Percentiles rank a stretch among this genome's conserved stretches.
phyloP scores from a whole-genome alignment of 2,888 invertebrate species.

The Bellardia bayeri region DNA sequence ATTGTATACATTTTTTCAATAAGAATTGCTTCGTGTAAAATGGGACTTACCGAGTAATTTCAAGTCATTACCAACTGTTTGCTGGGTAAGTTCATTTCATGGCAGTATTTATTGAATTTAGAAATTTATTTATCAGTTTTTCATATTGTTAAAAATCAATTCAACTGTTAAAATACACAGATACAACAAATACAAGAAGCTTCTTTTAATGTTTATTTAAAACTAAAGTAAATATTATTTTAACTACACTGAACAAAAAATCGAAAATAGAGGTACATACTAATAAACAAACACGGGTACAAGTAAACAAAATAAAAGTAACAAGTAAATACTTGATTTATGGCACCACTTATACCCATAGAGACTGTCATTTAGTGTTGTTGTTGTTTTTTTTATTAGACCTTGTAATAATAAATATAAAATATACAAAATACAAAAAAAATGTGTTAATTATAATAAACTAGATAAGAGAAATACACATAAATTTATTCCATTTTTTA shows the following conservation, averaged over 20 bases:
- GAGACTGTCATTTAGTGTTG: background rate
- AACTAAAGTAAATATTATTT: constrained; percentile 28
- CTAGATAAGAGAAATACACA: constrained; percentile 41
- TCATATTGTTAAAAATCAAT: constrained; percentile 6
- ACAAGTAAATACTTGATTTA: constrained; percentile 66
- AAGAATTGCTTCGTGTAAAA: too few species aligned
- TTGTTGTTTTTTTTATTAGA: constrained; percentile 36
- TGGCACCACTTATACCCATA: constrained; percentile 20
- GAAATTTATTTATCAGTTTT: background rate
- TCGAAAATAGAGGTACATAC: constrained; percentile 7
- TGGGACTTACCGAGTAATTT: too few species aligned
- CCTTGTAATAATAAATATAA: constrained; percentile 50
- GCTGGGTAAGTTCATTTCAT: background rate
- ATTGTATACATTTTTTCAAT: too few species aligned
- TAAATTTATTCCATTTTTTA: background rate
- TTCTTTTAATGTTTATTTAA: constrained; percentile 32
- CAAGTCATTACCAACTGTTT: too few species aligned
- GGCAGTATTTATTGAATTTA: background rate
- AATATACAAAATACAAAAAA: constrained; percentile 13
- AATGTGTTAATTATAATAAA: constrained; percentile 65
- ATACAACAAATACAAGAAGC: constrained; percentile 58
- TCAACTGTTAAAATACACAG: background rate
- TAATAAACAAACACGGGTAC: constrained; percentile 39
- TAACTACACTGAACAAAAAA: constrained; percentile 10
- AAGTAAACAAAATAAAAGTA: constrained; percentile 33